Evolutionary conservation across 2,888 invertebrate genomes (phyloP), one percentile per base, ranked within the genome.

Genomic region (Eilema griseolum): DNA sequence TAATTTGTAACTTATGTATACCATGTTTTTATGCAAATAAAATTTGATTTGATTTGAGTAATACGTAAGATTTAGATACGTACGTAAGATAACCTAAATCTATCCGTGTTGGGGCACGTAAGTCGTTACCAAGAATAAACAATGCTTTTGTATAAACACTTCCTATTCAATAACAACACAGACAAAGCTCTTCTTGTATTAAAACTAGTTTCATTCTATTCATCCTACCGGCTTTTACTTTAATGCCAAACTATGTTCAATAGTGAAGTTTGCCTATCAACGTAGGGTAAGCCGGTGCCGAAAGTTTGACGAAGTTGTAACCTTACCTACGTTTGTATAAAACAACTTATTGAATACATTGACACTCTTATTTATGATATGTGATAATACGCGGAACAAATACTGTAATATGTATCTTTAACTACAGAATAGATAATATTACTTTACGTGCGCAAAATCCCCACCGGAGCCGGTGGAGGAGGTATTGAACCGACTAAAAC

Each of bases 301-400:
- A 72, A 76, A 74, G 76, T 76, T 75, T 63, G 73, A 75, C 80
- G 71, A 76, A 74, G 73, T 78, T 76, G 62, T 52, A 66, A 62
- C 41, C 60, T 67, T 68, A 62, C 28, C 59, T 33, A 33, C 56
- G 68, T 71, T 77, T 72, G 69, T 68, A 69, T 28, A 63, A 61
- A 10, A 23, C 33, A 61, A 59, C 69, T 77, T 74, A 82, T 77
- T 74, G 73, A 75, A 79, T 69, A 71, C 62, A 61, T 31, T 70
- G 65, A 72, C 70, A 78, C 60, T 20, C 31, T 61, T 61, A 66
- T 71, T 74, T 74, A 69, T 66, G 69, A 70, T 71, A 67, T 64
- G 59, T 11, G 31, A 41, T 57, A 52, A 57, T 57, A 64, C n/a
- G 64, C 26, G 46, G n/a, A 64, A 60, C 60, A 46, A 61, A 69